phyloP scores from a whole-genome alignment of 2,797 vertebrate species.

The Selene dorsalis region DNA sequence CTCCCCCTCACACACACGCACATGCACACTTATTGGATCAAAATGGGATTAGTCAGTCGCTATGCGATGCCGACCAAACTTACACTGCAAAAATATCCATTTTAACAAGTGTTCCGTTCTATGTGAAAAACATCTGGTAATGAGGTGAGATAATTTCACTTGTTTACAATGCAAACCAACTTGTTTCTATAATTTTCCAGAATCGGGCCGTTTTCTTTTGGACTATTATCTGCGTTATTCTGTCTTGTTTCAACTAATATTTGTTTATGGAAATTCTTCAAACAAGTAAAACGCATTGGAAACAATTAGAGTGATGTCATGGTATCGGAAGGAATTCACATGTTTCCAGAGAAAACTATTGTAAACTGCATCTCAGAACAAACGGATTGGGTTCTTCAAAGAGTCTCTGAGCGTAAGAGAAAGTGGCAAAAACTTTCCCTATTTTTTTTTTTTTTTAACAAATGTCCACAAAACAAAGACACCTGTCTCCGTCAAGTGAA shows the following conservation, averaged over 20 bases:
- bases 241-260: conserved; percentile 42
- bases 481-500: conserved; percentile 60
- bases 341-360: conserved; percentile 34
- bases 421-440: background rate
- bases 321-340: conserved; percentile 34
- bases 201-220: conserved; percentile 21
- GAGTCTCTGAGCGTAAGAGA: conserved; percentile 45
- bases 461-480: conserved; percentile 35
- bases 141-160: conserved; percentile 54
- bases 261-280: conserved; percentile 54
- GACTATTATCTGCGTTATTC: conserved; percentile 1
- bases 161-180: conserved; percentile 52
- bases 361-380: conserved; percentile 26
- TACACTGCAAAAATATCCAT: conserved; percentile 58
- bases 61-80: conserved; percentile 75
- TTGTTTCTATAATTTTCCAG: conserved; percentile 30
- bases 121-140: conserved; percentile 62
- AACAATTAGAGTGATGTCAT: conserved; percentile 61
- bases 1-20: conserved; percentile 52
- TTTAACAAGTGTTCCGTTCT: conserved; percentile 55
- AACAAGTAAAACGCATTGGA: conserved; percentile 52
- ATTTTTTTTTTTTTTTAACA: background rate
- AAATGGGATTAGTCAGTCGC: conserved; percentile 82
- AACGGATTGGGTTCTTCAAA: conserved; percentile 33
- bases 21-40: conserved; percentile 82